Percentiles rank a stretch among this genome's conserved stretches.
Conservation (phyloP, 2,797 vertebrate species). For the Clarias platycephalus region DNA sequence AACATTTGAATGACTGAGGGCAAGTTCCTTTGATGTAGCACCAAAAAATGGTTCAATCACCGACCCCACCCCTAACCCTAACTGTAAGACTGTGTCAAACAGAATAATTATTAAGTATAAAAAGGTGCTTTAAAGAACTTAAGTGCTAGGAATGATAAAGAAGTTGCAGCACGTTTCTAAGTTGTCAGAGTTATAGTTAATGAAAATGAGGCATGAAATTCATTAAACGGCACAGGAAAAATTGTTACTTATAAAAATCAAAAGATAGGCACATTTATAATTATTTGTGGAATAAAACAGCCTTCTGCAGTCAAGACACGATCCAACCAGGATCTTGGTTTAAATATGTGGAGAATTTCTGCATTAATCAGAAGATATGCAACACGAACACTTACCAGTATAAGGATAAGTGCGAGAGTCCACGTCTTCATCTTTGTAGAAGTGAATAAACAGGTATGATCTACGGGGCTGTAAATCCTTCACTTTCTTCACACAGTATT, state of each 20-base stretch:
- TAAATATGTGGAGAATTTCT: neutral
- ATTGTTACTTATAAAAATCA: neutral
- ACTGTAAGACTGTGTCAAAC: neutral
- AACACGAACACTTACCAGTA: slow-evolving; percentile 5
- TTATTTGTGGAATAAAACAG: neutral
- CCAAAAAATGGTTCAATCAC: neutral
- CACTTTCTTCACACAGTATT: neutral
- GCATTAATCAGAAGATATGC: neutral
- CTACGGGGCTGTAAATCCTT: neutral
- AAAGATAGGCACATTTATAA: neutral
- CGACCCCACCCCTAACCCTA: neutral
- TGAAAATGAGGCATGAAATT: neutral
- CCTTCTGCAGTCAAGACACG: neutral
- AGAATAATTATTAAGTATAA: neutral
- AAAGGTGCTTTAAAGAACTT: neutral
- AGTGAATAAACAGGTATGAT: neutral
- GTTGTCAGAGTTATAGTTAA: neutral
- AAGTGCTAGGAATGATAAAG: neutral
- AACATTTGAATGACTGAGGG: neutral
- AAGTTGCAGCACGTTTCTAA: neutral
- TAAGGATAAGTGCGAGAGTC: neutral
- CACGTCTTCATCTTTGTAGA: slow-evolving; percentile 1
- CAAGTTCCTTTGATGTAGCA: neutral
- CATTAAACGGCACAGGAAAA: neutral
- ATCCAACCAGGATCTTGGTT: neutral